Percentiles rank a stretch among this genome's conserved stretches.
Conservation (phyloP, 2,797 vertebrate genomes). For the Squalus acanthias region DNA sequence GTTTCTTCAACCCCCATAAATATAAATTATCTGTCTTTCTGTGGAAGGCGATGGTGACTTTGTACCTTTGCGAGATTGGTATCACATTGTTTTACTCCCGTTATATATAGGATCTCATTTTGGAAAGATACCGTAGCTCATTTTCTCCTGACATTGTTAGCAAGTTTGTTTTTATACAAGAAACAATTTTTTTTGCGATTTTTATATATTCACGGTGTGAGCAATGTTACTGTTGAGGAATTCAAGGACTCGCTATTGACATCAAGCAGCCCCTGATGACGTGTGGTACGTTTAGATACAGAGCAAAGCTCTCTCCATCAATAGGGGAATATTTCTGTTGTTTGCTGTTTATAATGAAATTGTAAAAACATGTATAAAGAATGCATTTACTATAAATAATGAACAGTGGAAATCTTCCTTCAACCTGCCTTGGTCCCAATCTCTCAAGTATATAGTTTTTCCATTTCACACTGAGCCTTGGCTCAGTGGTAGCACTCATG, state of each 20-base stretch:
- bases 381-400: slow-evolving; percentile 14
- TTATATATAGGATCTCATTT: neutral
- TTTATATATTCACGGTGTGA: neutral
- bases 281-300: neutral
- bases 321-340: neutral
- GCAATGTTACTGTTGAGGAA: neutral
- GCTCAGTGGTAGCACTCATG: neutral
- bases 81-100: neutral
- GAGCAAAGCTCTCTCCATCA: neutral
- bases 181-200: neutral
- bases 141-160: neutral
- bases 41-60: neutral
- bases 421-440: neutral
- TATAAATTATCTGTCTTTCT: neutral
- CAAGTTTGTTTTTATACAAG: neutral
- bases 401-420: neutral
- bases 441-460: neutral
- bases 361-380: neutral
- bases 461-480: neutral
- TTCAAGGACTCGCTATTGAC: neutral
- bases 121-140: neutral
- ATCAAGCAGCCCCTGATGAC: neutral
- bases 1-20: neutral
- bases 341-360: neutral
- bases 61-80: neutral